Base-by-base conservation (phyloP, 2,888 invertebrate genomes). In the Orchestes rusci region DNA sequence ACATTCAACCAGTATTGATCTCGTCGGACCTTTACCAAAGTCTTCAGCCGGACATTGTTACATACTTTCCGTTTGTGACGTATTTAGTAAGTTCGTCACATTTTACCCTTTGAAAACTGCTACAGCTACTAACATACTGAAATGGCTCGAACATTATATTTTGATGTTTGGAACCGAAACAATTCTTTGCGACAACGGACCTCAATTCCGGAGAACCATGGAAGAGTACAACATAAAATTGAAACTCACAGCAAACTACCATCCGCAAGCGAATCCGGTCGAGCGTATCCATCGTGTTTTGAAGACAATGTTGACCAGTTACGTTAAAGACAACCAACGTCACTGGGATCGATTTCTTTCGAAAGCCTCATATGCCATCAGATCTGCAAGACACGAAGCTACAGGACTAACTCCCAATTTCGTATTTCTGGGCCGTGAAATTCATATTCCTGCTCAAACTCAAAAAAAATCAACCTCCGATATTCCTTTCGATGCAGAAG, bases 1-100 rank as follows among this genome's bases (percentile, higher is more conserved):
- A n/a, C n/a, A n/a, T n/a, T n/a, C n/a, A n/a, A n/a, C n/a, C n/a
- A n/a, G n/a, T n/a, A n/a, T n/a, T n/a, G 41, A 12, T 51, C 30
- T 8, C 40, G 5, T 3, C 40, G 3, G 28, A 39, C 32, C 33
- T 16, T 18, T 39, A 45, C 20, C 46, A 8, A 29, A 37, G 13
- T 36, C 43, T 8, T 15, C 36, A n/a, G 16, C 20, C 8, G 45
- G 48, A 19, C 13, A 36, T 27, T 28, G 17, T 7, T 45, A 37
- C 18, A 48, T 48, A 5, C 37, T 48, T 3, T 32, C 45, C 3
- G 44, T 47, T 8, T 3, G 3, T 2, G 43, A 43, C 19, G 10
- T 10, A 5, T 43, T 43, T 10, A 37, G 16, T 2, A 43, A 43
- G 30, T 43, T 30, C 19, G 13, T 16, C 3, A 7, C 31, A 10